Evolutionary conservation across 2,888 invertebrate genomes (phyloP).

Genomic region (Blastobasis lacticolella): DNA sequence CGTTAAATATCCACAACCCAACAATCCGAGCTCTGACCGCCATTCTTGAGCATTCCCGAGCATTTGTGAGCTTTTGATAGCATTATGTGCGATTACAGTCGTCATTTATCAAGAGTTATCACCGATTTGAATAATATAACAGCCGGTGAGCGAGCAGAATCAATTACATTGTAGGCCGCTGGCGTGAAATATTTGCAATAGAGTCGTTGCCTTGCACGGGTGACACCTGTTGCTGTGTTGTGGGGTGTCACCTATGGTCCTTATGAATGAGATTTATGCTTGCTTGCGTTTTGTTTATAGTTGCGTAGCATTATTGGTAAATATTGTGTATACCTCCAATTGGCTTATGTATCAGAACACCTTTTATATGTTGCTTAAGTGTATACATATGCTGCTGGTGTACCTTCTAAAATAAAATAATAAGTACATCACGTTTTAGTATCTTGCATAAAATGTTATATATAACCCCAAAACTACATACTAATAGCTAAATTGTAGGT

Average conservation of each 20-base stretch:
- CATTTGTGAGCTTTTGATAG: slow-evolving; percentile 10
- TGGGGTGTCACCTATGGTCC: background rate
- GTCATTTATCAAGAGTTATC: slow-evolving; percentile 43
- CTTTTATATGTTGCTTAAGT: no score
- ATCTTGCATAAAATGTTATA: no score
- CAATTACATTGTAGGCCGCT: slow-evolving; percentile 23
- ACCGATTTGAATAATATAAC: slow-evolving; percentile 35
- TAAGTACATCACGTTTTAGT: no score
- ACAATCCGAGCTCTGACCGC: slow-evolving; percentile 3
- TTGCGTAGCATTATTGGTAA: no score
- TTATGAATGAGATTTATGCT: background rate
- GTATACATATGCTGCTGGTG: no score
- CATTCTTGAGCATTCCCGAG: no score
- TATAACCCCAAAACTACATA: no score
- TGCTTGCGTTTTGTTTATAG: no score
- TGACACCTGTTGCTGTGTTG: background rate
- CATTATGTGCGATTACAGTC: slow-evolving; percentile 42
- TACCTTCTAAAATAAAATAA: no score
- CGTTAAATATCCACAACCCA: slow-evolving; percentile 4
- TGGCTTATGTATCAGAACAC: no score
- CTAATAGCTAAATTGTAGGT: no score
- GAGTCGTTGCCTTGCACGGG: slow-evolving; percentile 12
- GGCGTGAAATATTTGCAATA: slow-evolving; percentile 18
- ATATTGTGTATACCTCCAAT: no score
- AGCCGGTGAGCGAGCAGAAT: slow-evolving; percentile 20